Evolutionary conservation across 1,140 invertebrate genomes (phyloP).

Genomic region (Plectrocnemia conspersa): DNA sequence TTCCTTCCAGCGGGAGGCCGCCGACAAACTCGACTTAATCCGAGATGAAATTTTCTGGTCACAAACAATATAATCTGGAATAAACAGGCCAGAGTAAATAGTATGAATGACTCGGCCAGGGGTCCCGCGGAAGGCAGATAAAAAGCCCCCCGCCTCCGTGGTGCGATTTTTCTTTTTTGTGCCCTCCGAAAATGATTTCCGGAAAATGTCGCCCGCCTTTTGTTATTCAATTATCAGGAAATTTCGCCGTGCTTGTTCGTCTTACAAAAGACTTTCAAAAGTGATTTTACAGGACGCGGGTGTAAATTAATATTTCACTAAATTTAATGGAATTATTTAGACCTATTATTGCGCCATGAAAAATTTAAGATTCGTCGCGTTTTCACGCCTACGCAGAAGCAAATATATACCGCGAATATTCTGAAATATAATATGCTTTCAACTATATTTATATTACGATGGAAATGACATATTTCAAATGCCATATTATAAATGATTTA

Average conservation of each 20-base stretch:
- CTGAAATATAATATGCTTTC: too few relatives aligned
- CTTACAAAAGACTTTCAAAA: slow-evolving; percentile 2
- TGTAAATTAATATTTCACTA: slow-evolving; percentile 17
- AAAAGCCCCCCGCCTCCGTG: neutral
- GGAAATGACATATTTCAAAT: too few relatives aligned
- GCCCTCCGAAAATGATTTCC: slow-evolving; percentile 26
- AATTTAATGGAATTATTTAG: too few relatives aligned
- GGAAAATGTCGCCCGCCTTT: slow-evolving; percentile 30
- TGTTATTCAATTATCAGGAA: slow-evolving; percentile 35
- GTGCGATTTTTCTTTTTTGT: neutral
- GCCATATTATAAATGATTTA: too few relatives aligned
- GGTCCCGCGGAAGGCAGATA: neutral
- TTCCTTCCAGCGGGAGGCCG: neutral
- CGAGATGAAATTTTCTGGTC: slow-evolving; percentile 26
- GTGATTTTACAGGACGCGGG: slow-evolving; percentile 7
- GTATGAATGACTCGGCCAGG: slow-evolving; percentile 12
- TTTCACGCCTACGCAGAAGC: too few relatives aligned
- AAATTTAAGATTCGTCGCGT: too few relatives aligned
- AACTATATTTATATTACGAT: too few relatives aligned
- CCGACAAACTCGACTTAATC: slow-evolving; percentile 16
- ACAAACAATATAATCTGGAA: slow-evolving; percentile 29
- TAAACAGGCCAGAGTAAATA: slow-evolving; percentile 15
- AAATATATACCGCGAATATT: too few relatives aligned
- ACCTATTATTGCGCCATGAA: too few relatives aligned
- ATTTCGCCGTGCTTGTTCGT: slow-evolving; percentile 19